Evolutionary conservation across 2,888 invertebrate genomes (phyloP).

Genomic region (Andrena marginata): DNA sequence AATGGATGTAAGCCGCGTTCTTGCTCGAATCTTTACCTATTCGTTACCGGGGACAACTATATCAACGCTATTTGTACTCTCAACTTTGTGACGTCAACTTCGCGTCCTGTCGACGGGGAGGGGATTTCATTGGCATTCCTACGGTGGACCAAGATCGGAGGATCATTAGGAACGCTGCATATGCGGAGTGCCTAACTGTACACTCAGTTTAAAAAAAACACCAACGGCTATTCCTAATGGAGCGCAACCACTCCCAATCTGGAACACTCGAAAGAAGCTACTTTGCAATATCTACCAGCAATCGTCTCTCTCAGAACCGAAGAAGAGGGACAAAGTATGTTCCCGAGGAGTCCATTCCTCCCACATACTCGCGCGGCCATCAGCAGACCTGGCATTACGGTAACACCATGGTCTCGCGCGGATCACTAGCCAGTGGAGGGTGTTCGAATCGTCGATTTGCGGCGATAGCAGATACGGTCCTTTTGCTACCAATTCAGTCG

Average conservation of each 20-base stretch:
- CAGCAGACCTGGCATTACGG: slow-evolving; percentile 28
- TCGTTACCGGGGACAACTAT: slow-evolving; percentile 31
- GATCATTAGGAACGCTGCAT: not conserved
- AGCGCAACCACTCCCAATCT: too few relatives aligned
- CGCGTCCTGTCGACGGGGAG: not conserved
- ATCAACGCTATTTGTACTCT: slow-evolving; percentile 3
- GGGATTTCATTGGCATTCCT: slow-evolving; percentile 5
- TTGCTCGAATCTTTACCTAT: not conserved
- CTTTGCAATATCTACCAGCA: too few relatives aligned
- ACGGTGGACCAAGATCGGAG: not conserved
- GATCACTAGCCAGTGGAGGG: slow-evolving; percentile 18
- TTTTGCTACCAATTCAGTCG: slow-evolving; percentile 50
- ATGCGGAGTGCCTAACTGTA: not conserved
- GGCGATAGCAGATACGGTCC: slow-evolving; percentile 44
- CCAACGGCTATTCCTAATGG: not conserved
- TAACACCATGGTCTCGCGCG: slow-evolving; percentile 23
- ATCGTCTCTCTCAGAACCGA: not conserved
- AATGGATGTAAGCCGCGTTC: not conserved
- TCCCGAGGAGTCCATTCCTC: not conserved
- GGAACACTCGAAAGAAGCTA: too few relatives aligned
- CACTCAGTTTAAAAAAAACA: not conserved
- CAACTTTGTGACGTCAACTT: not conserved
- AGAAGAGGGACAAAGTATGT: not conserved
- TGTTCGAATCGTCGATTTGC: slow-evolving; percentile 35
- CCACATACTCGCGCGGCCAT: not conserved